Evolutionary conservation across 2,888 invertebrate species (phyloP).

Genomic region (Eutolmus rufibarbis): DNA sequence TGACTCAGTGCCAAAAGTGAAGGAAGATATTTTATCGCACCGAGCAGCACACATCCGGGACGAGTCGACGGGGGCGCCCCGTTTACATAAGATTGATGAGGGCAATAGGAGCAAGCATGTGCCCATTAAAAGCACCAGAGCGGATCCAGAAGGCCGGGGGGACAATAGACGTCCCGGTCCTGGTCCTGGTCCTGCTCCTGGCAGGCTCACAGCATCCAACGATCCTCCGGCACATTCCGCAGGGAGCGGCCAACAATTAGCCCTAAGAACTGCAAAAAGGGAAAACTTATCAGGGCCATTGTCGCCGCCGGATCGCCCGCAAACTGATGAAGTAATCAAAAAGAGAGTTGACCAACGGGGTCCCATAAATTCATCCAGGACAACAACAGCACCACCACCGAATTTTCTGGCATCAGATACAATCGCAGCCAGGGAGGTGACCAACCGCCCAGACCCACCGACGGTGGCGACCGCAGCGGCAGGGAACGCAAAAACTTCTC

Average conservation of each 20-base stretch:
- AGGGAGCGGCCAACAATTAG: background rate
- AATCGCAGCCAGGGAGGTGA: background rate
- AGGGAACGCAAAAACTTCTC: slow-evolving; percentile 12
- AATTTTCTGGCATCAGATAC: background rate
- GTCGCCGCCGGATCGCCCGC: background rate
- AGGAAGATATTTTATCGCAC: slow-evolving; percentile 19
- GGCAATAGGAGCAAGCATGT: slow-evolving; percentile 13
- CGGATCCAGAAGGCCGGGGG: background rate
- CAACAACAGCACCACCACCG: background rate
- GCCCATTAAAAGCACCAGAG: slow-evolving; percentile 4
- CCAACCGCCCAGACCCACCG: slow-evolving; percentile 42
- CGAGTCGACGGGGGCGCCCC: background rate
- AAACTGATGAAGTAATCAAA: slow-evolving; percentile 5
- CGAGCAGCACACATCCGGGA: background rate
- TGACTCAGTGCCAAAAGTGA: slow-evolving; percentile 38
- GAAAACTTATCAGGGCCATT: background rate
- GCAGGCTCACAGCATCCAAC: background rate
- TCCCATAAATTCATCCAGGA: background rate
- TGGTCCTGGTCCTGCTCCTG: too few relatives aligned
- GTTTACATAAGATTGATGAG: slow-evolving; percentile 33
- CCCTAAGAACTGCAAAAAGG: background rate
- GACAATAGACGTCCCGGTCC: background rate
- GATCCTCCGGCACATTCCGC: background rate
- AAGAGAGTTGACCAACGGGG: background rate
- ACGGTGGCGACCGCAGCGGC: background rate